Conservation (phyloP, 2,888 invertebrate genomes). For the Eurytoma adleriae region DNA sequence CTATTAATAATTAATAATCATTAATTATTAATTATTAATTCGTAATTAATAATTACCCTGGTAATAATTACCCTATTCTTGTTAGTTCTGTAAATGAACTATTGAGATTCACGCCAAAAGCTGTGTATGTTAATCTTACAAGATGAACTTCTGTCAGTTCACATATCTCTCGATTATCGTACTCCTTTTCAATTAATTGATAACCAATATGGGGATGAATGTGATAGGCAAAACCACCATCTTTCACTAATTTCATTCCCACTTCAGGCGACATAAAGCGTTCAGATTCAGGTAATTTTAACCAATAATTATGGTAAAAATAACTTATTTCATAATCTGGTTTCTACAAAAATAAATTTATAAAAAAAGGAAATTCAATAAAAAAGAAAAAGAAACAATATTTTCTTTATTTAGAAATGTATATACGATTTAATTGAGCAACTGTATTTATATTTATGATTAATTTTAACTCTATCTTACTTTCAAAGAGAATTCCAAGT, state of each 20-base stretch:
- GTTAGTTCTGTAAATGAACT: slow-evolving; percentile 68
- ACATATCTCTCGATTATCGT: slow-evolving; percentile 64
- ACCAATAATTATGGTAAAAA: slow-evolving; percentile 60
- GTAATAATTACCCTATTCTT: slow-evolving; percentile 66
- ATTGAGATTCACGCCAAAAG: slow-evolving; percentile 60
- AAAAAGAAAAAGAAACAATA: too few relatives aligned
- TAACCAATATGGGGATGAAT: slow-evolving; percentile 69
- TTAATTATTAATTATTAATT: too few relatives aligned
- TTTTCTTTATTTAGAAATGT: too few relatives aligned
- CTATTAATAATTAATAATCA: too few relatives aligned
- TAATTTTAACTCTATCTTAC: background rate
- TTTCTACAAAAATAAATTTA: slow-evolving; percentile 57
- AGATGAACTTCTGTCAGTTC: slow-evolving; percentile 69
- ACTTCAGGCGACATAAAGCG: slow-evolving; percentile 63
- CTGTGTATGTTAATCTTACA: slow-evolving; percentile 43
- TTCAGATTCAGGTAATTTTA: slow-evolving; percentile 61
- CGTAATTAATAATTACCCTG: too few relatives aligned
- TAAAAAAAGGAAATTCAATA: background rate
- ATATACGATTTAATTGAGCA: background rate
- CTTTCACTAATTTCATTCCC: slow-evolving; percentile 63
- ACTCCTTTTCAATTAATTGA: slow-evolving; percentile 63
- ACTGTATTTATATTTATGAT: background rate
- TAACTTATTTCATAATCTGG: slow-evolving; percentile 64
- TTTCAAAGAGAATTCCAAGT: slow-evolving; percentile 16
- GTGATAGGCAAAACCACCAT: slow-evolving; percentile 69